These are phyloP conservation scores for Origma solitaria DNA, from an alignment of 2,113 vertebrate genomes.

Conservation along the genomic window DNA sequence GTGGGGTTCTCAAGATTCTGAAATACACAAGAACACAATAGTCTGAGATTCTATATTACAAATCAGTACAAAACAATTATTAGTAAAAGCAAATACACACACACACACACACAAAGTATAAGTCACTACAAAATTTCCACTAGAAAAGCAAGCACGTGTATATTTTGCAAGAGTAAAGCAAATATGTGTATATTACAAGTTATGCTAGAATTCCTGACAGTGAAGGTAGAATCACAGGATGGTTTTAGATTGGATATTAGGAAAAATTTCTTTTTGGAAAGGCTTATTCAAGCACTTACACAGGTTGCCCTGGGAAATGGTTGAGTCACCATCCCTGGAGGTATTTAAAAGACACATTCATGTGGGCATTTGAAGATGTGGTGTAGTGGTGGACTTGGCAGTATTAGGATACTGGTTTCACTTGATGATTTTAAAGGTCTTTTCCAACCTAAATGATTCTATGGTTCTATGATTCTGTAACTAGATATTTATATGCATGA, in stretches of 20 bases:
- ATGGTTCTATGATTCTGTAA: not conserved
- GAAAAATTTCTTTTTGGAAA: not conserved
- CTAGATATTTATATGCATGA: not conserved
- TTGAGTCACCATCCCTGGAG: not conserved
- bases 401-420: not conserved
- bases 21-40: not conserved
- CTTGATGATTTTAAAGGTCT: not conserved
- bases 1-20: not conserved
- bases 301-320: not conserved
- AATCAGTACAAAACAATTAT: not conserved
- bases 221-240: not conserved
- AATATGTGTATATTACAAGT: not conserved
- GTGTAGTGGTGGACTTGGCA: not conserved
- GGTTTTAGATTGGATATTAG: not conserved
- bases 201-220: not conserved
- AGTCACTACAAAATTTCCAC: not conserved
- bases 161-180: not conserved
- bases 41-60: not conserved
- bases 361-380: not conserved
- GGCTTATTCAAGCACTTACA: not conserved
- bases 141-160: not conserved
- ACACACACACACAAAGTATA: fast-evolving
- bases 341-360: not conserved
- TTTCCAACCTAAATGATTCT: not conserved
- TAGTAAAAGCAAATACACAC: not conserved